phyloP scores from a whole-genome alignment of 2,888 invertebrate genomes.

The Icerya purchasi region DNA sequence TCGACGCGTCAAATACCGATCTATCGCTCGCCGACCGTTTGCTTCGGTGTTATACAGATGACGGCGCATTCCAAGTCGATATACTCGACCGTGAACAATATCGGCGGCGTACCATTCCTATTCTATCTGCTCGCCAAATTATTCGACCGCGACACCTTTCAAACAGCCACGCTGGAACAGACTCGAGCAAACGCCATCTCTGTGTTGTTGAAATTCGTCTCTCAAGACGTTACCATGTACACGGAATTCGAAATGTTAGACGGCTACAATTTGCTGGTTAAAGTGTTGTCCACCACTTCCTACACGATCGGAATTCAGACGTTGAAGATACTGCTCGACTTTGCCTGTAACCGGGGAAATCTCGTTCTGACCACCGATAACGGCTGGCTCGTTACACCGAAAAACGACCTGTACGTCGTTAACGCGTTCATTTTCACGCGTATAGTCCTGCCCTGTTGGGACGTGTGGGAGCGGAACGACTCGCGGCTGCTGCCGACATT shows the following conservation, averaged over 20 bases:
- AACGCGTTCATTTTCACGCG: slow-evolving; percentile 5
- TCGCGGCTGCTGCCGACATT: slow-evolving; percentile 1
- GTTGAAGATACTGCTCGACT: slow-evolving; percentile 9
- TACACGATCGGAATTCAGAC: slow-evolving; percentile 9
- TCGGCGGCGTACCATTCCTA: slow-evolving; percentile 9
- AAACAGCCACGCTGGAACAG: slow-evolving; percentile 1
- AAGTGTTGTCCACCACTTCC: slow-evolving; percentile 12
- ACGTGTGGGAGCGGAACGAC: slow-evolving; percentile 7
- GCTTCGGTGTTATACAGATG: background rate
- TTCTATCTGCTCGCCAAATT: slow-evolving; percentile 8
- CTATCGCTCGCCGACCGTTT: slow-evolving; percentile 11
- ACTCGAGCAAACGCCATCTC: slow-evolving; percentile 12
- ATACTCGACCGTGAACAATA: slow-evolving; percentile 2
- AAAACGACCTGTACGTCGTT: slow-evolving; percentile 2
- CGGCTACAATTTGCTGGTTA: slow-evolving; percentile 15
- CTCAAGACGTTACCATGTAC: slow-evolving; percentile 11
- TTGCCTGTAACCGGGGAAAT: slow-evolving; percentile 6
- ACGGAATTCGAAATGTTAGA: slow-evolving; percentile 14
- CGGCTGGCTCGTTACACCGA: background rate
- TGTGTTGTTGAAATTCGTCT: slow-evolving; percentile 13
- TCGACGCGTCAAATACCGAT: slow-evolving; percentile 9
- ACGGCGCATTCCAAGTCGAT: slow-evolving; percentile 5
- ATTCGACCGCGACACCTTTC: no score
- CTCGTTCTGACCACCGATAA: slow-evolving; percentile 1
- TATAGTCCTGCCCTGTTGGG: slow-evolving; percentile 6